phyloP scores from a whole-genome alignment of 1,140 invertebrate species.

The Brachionus sp. region DNA sequence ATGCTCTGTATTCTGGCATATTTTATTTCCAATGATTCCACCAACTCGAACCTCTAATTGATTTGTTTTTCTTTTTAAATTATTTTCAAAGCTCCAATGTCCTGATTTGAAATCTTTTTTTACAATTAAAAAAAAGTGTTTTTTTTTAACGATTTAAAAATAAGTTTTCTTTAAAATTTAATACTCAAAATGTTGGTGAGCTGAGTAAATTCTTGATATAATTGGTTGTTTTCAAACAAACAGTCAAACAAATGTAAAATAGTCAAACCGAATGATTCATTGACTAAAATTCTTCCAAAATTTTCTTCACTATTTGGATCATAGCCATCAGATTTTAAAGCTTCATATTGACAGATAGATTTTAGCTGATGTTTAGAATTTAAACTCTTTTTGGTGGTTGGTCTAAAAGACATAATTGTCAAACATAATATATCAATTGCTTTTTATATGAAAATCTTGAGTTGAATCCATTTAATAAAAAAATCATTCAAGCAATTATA shows the following conservation, averaged over 20 bases:
- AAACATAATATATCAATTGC: too few species aligned
- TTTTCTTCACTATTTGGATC: background rate
- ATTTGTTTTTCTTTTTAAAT: background rate
- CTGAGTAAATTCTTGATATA: background rate
- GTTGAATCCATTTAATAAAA: too few species aligned
- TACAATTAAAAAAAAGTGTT: too few species aligned
- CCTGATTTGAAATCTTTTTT: background rate
- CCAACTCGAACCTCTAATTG: background rate
- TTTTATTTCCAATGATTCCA: background rate
- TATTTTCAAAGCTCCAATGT: background rate
- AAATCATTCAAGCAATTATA: background rate
- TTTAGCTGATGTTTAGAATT: background rate
- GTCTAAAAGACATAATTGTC: background rate
- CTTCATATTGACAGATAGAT: background rate
- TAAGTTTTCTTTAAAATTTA: background rate
- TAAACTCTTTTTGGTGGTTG: background rate
- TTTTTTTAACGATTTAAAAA: background rate
- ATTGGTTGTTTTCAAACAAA: background rate
- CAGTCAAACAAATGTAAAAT: background rate
- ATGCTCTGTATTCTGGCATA: background rate
- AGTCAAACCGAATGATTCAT: background rate
- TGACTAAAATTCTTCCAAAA: background rate
- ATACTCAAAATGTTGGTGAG: background rate
- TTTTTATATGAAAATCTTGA: too few species aligned
- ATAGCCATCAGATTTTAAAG: background rate